phyloP scores from a whole-genome alignment of 2,113 vertebrate species.

The Scopus umbretta region DNA sequence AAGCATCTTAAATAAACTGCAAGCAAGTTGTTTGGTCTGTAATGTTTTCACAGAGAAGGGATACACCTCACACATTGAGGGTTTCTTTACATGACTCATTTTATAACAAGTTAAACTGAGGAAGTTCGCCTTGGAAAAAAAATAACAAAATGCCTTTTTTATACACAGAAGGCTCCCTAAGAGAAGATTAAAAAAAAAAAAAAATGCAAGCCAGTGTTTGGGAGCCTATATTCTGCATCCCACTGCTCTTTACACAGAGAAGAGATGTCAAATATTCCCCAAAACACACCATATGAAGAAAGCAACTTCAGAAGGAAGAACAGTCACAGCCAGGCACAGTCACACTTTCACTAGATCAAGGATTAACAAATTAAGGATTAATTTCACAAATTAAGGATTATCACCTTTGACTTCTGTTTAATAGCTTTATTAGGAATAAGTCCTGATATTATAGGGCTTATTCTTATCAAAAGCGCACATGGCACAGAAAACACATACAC shows the following conservation, averaged over 20 bases:
- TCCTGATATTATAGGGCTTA: not conserved
- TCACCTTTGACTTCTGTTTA: not conserved
- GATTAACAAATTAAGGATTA: not conserved
- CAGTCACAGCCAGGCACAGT: not conserved
- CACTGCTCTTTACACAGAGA: not conserved
- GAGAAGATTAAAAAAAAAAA: not conserved
- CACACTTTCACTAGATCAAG: not conserved
- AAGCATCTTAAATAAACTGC: slow-evolving; percentile 83
- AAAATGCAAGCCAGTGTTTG: not conserved
- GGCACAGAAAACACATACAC: not conserved
- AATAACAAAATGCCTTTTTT: slow-evolving; percentile 41
- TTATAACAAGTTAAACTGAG: slow-evolving; percentile 77
- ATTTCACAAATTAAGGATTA: not conserved
- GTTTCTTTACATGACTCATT: slow-evolving; percentile 81
- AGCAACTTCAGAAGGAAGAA: not conserved
- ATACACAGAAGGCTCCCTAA: slow-evolving; percentile 40
- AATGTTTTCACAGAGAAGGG: slow-evolving; percentile 81
- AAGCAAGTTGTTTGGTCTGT: slow-evolving; percentile 78
- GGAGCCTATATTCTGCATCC: not conserved
- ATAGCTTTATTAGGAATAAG: not conserved
- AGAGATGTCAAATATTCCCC: not conserved
- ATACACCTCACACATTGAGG: slow-evolving; percentile 75
- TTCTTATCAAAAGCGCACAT: not conserved
- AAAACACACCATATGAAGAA: not conserved
- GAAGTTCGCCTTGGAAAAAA: slow-evolving; percentile 66